These are phyloP conservation scores for Sebastes variabilis DNA, from an alignment of 2,797 vertebrate species.

Conservation along the genomic window DNA sequence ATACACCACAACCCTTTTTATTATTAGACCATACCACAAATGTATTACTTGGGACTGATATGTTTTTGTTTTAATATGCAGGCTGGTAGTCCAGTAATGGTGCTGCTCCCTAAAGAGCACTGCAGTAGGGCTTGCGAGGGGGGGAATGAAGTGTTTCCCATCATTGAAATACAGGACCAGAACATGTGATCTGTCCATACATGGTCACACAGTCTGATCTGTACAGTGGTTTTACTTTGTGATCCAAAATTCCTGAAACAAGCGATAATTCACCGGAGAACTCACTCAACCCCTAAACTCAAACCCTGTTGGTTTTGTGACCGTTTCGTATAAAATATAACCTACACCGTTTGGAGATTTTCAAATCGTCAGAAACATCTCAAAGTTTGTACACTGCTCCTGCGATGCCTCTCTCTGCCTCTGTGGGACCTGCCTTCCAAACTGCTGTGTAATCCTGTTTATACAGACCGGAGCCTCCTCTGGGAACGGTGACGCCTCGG, in stretches of 20 bases:
- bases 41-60: not conserved
- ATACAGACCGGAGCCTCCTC: not conserved
- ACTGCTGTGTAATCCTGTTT: not conserved
- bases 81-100: not conserved
- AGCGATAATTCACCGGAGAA: not conserved
- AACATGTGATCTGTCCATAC: slow-evolving; percentile 28
- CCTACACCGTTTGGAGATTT: not conserved
- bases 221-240: not conserved
- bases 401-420: not conserved
- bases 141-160: not conserved
- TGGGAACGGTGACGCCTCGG: too few relatives aligned
- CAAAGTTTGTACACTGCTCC: not conserved
- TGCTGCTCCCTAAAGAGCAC: not conserved
- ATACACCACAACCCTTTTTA: not conserved
- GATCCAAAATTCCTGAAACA: too few relatives aligned
- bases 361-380: not conserved
- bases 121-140: not conserved
- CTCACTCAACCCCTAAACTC: not conserved
- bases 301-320: not conserved
- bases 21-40: not conserved
- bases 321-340: not conserved
- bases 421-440: not conserved
- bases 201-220: slow-evolving; percentile 33
- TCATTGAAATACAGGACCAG: not conserved
- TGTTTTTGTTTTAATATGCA: too few relatives aligned